Evolutionary conservation across 30 jellyfish, hydroid and myxozoan genomes (phyloP).

Genomic region (Haliclystus octoradiatus): DNA sequence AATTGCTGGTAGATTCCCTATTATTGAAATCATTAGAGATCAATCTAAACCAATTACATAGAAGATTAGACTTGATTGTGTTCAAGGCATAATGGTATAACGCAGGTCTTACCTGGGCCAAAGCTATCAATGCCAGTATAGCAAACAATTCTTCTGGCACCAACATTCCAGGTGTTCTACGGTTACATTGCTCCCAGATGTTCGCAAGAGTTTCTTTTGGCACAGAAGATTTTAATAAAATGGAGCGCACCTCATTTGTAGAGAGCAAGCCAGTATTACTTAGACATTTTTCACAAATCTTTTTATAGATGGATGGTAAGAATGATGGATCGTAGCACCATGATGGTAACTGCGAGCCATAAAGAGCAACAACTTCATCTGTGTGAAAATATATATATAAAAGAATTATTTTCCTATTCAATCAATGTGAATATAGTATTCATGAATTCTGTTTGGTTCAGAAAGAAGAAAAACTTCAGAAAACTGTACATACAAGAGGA

Average conservation of each 20-base stretch:
- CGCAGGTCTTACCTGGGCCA: constrained; percentile 34
- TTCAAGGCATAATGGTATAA: too few relatives aligned
- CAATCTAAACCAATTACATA: too few relatives aligned
- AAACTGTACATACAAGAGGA: too few relatives aligned
- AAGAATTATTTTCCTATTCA: too few relatives aligned
- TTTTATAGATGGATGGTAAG: constrained; percentile 42
- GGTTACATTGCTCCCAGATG: constrained; percentile 52
- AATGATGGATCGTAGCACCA: constrained; percentile 18
- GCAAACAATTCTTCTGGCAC: constrained; percentile 47
- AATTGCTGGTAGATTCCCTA: too few relatives aligned
- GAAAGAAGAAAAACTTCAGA: too few relatives aligned
- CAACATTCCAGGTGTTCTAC: constrained; percentile 36
- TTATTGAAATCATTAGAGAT: too few relatives aligned
- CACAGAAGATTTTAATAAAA: constrained; percentile 27
- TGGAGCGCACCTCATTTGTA: constrained; percentile 20
- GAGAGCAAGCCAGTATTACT: constrained; percentile 31
- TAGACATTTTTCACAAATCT: constrained; percentile 23
- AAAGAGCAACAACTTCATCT: not conserved
- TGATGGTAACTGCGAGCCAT: constrained; percentile 41
- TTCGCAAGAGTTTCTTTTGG: constrained; percentile 34
- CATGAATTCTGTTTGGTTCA: too few relatives aligned
- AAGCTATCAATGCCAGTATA: constrained; percentile 47
- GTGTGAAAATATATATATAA: too few relatives aligned
- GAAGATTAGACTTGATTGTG: too few relatives aligned
- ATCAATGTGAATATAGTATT: too few relatives aligned